Evolutionary conservation across 2,888 invertebrate species (phyloP).

Genomic region (Sicus ferrugineus): DNA sequence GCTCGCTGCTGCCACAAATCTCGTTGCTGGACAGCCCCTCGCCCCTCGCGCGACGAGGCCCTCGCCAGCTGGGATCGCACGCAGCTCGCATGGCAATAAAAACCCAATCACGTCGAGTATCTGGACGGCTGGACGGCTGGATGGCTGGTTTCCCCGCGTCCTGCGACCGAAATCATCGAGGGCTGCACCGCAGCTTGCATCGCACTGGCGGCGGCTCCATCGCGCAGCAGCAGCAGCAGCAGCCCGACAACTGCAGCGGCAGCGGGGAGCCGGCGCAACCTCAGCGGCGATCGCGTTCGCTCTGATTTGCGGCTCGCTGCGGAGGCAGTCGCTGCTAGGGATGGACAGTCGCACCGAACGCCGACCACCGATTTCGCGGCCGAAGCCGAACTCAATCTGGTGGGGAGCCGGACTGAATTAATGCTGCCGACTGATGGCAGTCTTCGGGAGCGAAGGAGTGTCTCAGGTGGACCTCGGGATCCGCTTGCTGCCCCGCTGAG

Average conservation of each 20-base stretch:
- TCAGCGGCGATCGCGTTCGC: neutral
- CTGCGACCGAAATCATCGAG: neutral
- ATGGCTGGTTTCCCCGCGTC: too few species aligned
- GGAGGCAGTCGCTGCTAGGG: too few species aligned
- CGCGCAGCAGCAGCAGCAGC: neutral
- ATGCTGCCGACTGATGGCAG: too few species aligned
- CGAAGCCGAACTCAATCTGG: too few species aligned
- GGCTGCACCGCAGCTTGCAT: neutral
- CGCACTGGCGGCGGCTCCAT: neutral
- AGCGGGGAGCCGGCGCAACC: neutral
- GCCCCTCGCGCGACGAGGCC: too few species aligned
- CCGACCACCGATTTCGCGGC: too few species aligned
- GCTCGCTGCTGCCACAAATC: neutral
- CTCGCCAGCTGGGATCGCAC: neutral
- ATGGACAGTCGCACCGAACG: too few species aligned
- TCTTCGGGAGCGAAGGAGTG: too few species aligned
- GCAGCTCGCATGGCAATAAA: slow-evolving; percentile 15
- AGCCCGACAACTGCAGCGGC: neutral
- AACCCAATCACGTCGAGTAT: neutral
- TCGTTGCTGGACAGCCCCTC: neutral
- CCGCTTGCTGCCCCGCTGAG: neutral
- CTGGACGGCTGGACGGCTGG: neutral
- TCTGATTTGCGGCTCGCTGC: neutral
- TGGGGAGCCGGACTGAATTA: too few species aligned
- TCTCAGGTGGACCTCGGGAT: too few species aligned